Evolutionary conservation across 1,140 invertebrate genomes (phyloP), one percentile per base, ranked within the genome.

Genomic region (Listronotus oregonensis): DNA sequence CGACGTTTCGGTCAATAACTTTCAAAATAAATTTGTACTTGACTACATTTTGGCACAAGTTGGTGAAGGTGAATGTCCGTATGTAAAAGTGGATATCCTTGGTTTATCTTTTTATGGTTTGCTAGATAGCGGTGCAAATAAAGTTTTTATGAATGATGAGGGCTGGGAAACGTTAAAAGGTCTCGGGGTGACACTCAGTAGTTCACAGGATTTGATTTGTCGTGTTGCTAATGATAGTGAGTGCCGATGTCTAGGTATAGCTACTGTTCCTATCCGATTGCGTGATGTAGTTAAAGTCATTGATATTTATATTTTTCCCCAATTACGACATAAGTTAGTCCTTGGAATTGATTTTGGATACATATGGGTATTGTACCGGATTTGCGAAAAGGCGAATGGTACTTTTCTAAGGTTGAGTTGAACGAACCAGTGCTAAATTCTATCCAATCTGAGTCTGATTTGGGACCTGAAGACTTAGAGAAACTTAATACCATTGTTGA

Each of bases 321-420:
- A 21, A 21, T 21, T 47, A 17, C 3, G 44, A 21, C 44, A 47
- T 21, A 47, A n/a, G 9, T 47, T 47, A 47, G 44, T 47, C 4
- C 17, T 47, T 14, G 44, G 44, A 2, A 47, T 47, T 3, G 44
- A 47, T 21, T 47, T 47, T 47, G 11, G 44, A 15, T n/a, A 47
- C 14, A 12, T 15, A 47, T 47, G 44, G 44, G 44, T 14, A 47
- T 47, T 17, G 44, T 21, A 1, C 44, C 44, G 12, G n/a, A 47
- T 47, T 5, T 47, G 44, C 14, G 44, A 47, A 47, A n/a, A 47
- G 44, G 44, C 11, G 44, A 47, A 47, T 47, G 44, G n/a, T n/a
- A 10, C 17, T 47, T 47, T 17, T 47, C 44, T n/a, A n/a, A 17
- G 1, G 44, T 47, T 47, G 44, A 47, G 15, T 47, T 47, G 18